These are phyloP conservation scores for Apamea crenata DNA, from an alignment of 2,888 invertebrate genomes.

Conservation along the genomic window DNA sequence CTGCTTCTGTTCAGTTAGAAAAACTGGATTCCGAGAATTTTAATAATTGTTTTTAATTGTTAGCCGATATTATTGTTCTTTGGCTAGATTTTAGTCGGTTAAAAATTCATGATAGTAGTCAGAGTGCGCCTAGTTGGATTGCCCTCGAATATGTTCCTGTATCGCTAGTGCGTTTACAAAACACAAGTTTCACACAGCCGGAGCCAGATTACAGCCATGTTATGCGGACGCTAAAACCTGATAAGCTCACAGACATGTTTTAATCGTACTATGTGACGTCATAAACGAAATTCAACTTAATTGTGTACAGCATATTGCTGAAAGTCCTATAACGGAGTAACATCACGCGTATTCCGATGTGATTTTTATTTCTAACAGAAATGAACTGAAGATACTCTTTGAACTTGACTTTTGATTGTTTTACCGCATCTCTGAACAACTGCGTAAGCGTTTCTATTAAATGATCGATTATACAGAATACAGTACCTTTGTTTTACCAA, in stretches of 20 bases:
- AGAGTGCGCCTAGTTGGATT: neutral
- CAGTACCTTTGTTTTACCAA: neutral
- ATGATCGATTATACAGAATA: neutral
- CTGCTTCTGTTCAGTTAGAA: too few species aligned
- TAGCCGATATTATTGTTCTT: neutral
- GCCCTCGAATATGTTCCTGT: neutral
- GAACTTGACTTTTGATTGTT: neutral
- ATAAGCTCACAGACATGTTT: slow-evolving; percentile 27
- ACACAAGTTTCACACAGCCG: neutral
- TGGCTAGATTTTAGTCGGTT: neutral
- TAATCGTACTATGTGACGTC: slow-evolving; percentile 4
- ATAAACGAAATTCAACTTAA: slow-evolving; percentile 16
- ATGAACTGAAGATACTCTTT: neutral
- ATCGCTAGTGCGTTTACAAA: slow-evolving; percentile 12
- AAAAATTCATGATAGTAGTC: neutral
- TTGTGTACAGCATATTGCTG: neutral
- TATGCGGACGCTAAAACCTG: slow-evolving; percentile 23
- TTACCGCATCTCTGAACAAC: too few species aligned
- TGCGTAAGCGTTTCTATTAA: neutral
- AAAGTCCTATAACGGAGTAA: neutral
- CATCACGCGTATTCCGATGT: neutral
- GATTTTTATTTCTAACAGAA: neutral
- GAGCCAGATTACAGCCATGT: neutral
- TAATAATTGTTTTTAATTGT: too few species aligned
- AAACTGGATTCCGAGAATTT: too few species aligned